Conservation (phyloP, 1,140 invertebrate genomes). For the Drosophila kikkawai region DNA sequence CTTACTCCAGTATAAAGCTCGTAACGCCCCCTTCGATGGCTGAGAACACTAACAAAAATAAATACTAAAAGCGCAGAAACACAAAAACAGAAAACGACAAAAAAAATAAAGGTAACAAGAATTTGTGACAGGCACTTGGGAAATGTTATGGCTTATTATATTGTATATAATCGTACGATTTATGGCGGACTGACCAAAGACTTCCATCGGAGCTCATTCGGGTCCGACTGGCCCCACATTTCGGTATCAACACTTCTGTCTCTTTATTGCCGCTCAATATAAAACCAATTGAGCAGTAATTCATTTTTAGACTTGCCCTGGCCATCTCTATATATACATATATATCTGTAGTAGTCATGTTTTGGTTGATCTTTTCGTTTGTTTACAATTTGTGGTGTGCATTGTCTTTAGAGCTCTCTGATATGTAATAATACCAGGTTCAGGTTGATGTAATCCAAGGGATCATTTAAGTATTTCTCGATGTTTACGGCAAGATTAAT, state of each 20-base stretch:
- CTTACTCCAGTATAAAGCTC: slow-evolving; percentile 1
- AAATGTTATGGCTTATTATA: slow-evolving; percentile 40
- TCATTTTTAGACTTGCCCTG: slow-evolving; percentile 39
- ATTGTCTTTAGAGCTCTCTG: not conserved
- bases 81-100: not conserved
- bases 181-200: slow-evolving; percentile 46
- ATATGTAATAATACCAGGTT: slow-evolving; percentile 4
- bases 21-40: slow-evolving; percentile 15
- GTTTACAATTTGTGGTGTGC: slow-evolving; percentile 6
- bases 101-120: slow-evolving; percentile 7
- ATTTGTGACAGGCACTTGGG: slow-evolving; percentile 60
- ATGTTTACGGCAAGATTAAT: slow-evolving; percentile 17
- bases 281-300: slow-evolving; percentile 49
- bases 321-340: not conserved
- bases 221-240: slow-evolving; percentile 22
- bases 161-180: slow-evolving; percentile 66
- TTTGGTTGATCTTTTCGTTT: slow-evolving; percentile 12
- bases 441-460: slow-evolving; percentile 21
- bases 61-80: slow-evolving; percentile 2
- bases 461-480: not conserved
- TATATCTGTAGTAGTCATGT: not conserved
- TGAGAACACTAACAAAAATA: slow-evolving; percentile 12
- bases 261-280: slow-evolving; percentile 55
- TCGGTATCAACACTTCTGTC: slow-evolving; percentile 48
- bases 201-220: slow-evolving; percentile 9